Evolutionary conservation across 2,113 vertebrate species (phyloP), one percentile per base, ranked within the genome.

Genomic region (Oxygymnocypris stewartii): DNA sequence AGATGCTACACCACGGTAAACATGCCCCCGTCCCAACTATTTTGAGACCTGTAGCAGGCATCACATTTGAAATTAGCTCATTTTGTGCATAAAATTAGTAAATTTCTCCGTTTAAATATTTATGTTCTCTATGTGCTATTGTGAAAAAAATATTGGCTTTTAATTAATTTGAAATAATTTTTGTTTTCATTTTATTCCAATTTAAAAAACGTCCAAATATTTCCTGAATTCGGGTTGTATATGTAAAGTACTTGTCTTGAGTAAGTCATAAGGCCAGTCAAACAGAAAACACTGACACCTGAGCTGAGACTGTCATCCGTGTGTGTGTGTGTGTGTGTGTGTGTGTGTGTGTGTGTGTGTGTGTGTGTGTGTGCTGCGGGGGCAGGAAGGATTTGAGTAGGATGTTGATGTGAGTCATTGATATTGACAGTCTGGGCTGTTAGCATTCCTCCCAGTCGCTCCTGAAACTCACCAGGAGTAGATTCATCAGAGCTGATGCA

Each of bases 391-490:
- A 82, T 85, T 71, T 77, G 77, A 79, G 57, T n/a, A 59, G 57
- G 57, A 82, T 25, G 76, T 69, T 67, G 84, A 88, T 84, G 81
- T 51, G 51, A 79, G 61, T 81, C 88, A 88, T 54, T 86, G 88
- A 76, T 88, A 89, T 89, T 69, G 88, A 86, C 88, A 89, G 31
- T 71, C 77, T 28, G 28, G 69, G 81, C 12, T 28, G 81, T 88
- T 88, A 86, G 71, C 59, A 89, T 89, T 89, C 88, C 16, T 9
- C 76, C 61, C 40, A 71, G 76, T 76, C 51, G 67, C 82, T 84
- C 57, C 69, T 28, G 78, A 77, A 79, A 86, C 75, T 80, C 88
- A 76, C 74, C 18, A 47, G 85, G 88, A 89, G 87, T 87, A 89
- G n/a, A 87, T 67, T 87, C 74, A 89, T 86, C 84, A 89, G 81